phyloP scores from a whole-genome alignment of 1,140 invertebrate species.

The Ptiloglossa arizonensis region DNA sequence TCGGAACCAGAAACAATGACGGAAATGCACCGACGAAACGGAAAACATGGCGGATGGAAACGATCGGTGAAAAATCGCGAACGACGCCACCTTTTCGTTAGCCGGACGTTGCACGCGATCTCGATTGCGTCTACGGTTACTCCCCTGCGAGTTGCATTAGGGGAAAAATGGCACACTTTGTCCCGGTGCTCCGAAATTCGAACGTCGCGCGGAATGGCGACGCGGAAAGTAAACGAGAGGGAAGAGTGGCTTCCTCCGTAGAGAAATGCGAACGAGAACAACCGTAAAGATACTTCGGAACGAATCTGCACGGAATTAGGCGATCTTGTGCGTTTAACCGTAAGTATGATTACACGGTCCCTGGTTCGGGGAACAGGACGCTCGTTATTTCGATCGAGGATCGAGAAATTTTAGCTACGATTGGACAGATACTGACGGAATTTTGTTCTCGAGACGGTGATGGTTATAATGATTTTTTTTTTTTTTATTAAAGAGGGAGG shows the following conservation, averaged over 20 bases:
- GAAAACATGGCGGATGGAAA: not conserved
- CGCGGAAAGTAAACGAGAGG: constrained; percentile 9
- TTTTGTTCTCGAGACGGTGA: too few species aligned
- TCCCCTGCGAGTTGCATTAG: too few species aligned
- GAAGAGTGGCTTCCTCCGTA: constrained; percentile 12
- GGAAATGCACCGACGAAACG: not conserved
- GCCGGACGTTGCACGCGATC: too few species aligned
- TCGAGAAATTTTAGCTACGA: too few species aligned
- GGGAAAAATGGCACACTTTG: constrained; percentile 13
- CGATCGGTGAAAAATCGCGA: not conserved
- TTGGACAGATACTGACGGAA: too few species aligned
- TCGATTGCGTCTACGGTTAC: too few species aligned
- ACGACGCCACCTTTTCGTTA: not conserved
- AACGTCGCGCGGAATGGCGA: not conserved
- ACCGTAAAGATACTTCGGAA: constrained; percentile 26
- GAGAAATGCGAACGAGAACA: constrained; percentile 28
- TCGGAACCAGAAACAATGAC: too few species aligned
- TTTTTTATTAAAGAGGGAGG: too few species aligned
- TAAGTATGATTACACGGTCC: too few species aligned
- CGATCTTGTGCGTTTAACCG: not conserved
- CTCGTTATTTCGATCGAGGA: too few species aligned
- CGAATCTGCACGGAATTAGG: not conserved
- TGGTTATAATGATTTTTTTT: too few species aligned
- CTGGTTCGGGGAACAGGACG: too few species aligned
- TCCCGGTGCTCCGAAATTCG: constrained; percentile 6